Evolutionary conservation across 2,113 vertebrate genomes (phyloP), one percentile per base, ranked within the genome.

Genomic region (Cynocephalus volans): DNA sequence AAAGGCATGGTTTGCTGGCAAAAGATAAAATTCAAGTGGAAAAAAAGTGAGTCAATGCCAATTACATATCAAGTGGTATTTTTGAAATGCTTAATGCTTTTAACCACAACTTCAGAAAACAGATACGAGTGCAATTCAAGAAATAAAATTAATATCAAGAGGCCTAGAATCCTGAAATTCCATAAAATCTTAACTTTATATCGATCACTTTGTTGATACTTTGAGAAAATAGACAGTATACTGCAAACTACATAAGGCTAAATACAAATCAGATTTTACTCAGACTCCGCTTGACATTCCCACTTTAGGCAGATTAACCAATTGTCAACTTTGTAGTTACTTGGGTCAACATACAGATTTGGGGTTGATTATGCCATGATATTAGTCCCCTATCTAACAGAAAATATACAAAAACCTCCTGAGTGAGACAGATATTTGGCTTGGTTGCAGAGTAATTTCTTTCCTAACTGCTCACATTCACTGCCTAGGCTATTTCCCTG

Each of bases 21-120:
- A 86, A 95, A 91, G 50, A 95, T 69, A 88, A 83, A 96, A 97
- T 72, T 60, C 26, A 89, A 92, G 69, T 90, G 9, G n/a, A 64
- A 91, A 81, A 96, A 86, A 93, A 93, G 79, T 13, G 5, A 90
- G 33, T 23, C n/a, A 64, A 33, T 76, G 28, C 1, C 52, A 92
- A 56, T 91, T 85, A 83, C 14, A 15, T 86, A 82, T 54, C 77
- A 94, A 97, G 33, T 73, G 9, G 24, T n/a, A 75, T 82, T 96
- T 97, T 93, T 89, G 33, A 83, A 95, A 86, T 18, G 33, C 12
- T 88, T 92, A 72, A 88, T 54, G 21, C 19, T 89, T 88, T 76
- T 48, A 76, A 85, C 11, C 65, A 87, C 65, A n/a, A n/a, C 41
- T 88, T 95, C 58, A 80, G 18, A 88, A 95, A 95, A 58, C 1